Conservation (phyloP, 2,797 vertebrate genomes). For the Scarus forsteni region DNA sequence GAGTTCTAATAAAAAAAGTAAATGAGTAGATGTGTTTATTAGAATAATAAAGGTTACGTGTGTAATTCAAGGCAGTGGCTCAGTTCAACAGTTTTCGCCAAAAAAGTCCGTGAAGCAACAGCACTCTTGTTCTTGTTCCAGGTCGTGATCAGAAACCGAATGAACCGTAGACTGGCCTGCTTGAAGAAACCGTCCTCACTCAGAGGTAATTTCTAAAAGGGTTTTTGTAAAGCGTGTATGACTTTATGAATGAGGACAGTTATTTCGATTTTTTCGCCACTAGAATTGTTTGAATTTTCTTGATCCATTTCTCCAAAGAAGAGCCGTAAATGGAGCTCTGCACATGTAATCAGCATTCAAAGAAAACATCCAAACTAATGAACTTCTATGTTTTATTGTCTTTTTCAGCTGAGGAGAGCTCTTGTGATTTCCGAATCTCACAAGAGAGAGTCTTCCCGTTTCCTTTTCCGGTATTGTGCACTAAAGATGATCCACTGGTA, state of each 20-base stretch:
- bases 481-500: constrained; percentile 69
- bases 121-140: constrained; percentile 36
- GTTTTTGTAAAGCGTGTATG: constrained; percentile 4
- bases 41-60: no score
- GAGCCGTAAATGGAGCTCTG: not conserved
- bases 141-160: constrained; percentile 78
- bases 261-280: no score
- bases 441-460: constrained; percentile 65
- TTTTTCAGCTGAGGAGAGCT: constrained; percentile 27
- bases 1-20: no score
- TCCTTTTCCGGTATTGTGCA: constrained; percentile 58
- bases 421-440: constrained; percentile 46
- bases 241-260: no score
- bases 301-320: no score
- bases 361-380: constrained; percentile 12
- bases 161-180: constrained; percentile 68
- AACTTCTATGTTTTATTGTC: not conserved
- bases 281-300: no score
- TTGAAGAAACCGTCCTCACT: constrained; percentile 60
- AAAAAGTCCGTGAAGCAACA: no score
- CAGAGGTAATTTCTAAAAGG: constrained; percentile 28
- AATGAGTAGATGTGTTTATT: no score
- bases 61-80: no score
- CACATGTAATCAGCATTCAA: constrained; percentile 27
- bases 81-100: no score